Conservation (phyloP, 2,888 invertebrate species). For the Didymodactylos carnosus region DNA sequence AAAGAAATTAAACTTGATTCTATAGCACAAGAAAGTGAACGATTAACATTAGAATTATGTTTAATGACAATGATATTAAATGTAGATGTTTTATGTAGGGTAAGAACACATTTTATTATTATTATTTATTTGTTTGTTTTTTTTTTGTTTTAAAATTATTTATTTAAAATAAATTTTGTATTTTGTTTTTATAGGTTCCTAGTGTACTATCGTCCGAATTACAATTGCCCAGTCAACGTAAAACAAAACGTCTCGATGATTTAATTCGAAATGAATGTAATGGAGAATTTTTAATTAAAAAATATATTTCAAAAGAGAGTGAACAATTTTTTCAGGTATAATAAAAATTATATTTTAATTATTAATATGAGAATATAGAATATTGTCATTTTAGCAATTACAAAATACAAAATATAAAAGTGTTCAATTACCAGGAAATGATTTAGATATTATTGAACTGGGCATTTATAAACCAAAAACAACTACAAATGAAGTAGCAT, state of each 20-base stretch:
- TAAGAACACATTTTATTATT: background rate
- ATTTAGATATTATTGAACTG: too few species aligned
- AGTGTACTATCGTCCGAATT: background rate
- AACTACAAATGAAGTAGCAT: too few species aligned
- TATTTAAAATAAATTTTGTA: background rate
- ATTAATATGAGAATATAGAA: background rate
- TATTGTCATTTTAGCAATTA: background rate
- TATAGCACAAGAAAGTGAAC: background rate
- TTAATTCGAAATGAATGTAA: background rate
- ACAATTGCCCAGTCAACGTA: background rate
- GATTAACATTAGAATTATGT: background rate
- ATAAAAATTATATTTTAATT: background rate
- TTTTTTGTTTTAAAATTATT: background rate
- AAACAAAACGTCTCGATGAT: background rate
- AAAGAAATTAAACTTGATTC: background rate
- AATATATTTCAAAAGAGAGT: background rate
- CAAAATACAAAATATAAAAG: background rate
- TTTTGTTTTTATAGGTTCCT: background rate
- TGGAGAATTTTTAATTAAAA: background rate
- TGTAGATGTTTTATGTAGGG: background rate
- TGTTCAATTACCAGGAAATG: too few species aligned
- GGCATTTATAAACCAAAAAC: too few species aligned
- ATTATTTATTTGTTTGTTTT: background rate
- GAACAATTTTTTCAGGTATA: background rate
- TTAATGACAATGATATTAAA: background rate